These are phyloP conservation scores for Chrysolina oricalcia DNA, from an alignment of 2,888 invertebrate species.

Conservation along the genomic window DNA sequence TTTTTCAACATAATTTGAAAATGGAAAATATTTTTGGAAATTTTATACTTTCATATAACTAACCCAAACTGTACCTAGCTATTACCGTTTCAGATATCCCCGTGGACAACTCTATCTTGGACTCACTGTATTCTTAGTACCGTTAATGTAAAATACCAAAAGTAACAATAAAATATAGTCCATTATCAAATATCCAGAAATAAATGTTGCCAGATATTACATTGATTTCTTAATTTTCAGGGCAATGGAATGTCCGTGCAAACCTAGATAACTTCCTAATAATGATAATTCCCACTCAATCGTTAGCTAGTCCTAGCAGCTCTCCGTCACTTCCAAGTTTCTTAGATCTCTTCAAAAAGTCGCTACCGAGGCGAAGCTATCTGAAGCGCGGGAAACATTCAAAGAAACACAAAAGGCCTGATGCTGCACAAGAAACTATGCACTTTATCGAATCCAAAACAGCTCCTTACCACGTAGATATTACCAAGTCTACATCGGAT, in stretches of 20 bases:
- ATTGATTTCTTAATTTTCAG: slow-evolving; percentile 33
- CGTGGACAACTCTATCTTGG: too few relatives aligned
- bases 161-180: too few relatives aligned
- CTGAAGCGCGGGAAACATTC: slow-evolving; percentile 51
- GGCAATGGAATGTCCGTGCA: slow-evolving; percentile 78
- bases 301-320: slow-evolving; percentile 46
- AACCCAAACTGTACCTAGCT: too few relatives aligned
- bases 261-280: slow-evolving; percentile 84
- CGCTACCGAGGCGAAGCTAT: slow-evolving; percentile 58
- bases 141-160: too few relatives aligned
- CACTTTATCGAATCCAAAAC: slow-evolving; percentile 81
- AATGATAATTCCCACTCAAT: slow-evolving; percentile 71
- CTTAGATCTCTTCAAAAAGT: slow-evolving; percentile 65
- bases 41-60: too few relatives aligned
- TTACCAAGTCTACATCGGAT: slow-evolving; percentile 66
- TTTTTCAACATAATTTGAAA: too few relatives aligned
- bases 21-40: too few relatives aligned
- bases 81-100: too few relatives aligned
- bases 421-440: slow-evolving; percentile 65
- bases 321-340: slow-evolving; percentile 50
- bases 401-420: slow-evolving; percentile 42
- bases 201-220: neutral
- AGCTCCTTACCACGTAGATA: slow-evolving; percentile 80
- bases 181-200: too few relatives aligned
- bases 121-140: too few relatives aligned